Evolutionary conservation across 2,888 invertebrate genomes (phyloP).

Genomic region (Sipunculus nudus): DNA sequence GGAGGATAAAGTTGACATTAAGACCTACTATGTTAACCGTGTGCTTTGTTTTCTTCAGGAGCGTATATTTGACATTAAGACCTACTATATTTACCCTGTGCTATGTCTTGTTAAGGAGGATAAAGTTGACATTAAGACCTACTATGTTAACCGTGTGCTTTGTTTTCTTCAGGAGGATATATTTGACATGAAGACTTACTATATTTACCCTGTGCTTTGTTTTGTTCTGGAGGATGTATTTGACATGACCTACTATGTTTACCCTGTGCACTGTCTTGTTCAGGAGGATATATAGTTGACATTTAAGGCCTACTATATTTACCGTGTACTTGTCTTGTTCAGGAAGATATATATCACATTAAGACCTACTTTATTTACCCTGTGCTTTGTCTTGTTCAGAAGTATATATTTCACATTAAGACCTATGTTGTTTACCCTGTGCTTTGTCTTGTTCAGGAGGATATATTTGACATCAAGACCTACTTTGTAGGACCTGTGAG

Average conservation of each 20-base stretch:
- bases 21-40: too few species aligned
- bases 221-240: too few species aligned
- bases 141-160: too few species aligned
- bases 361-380: not conserved
- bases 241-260: too few species aligned
- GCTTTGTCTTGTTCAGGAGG: slow-evolving; percentile 48
- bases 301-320: slow-evolving; percentile 55
- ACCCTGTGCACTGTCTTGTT: too few species aligned
- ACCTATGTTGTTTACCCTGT: not conserved
- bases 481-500: slow-evolving; percentile 57
- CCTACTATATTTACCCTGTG: too few species aligned
- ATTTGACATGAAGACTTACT: slow-evolving; percentile 52
- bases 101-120: too few species aligned
- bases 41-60: too few species aligned
- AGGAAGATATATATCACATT: not conserved
- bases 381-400: too few species aligned
- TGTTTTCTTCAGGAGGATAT: slow-evolving; percentile 56
- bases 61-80: too few species aligned
- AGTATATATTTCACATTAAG: not conserved
- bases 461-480: slow-evolving; percentile 53
- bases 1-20: too few species aligned
- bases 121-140: too few species aligned
- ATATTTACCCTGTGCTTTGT: slow-evolving; percentile 61
- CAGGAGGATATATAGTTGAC: slow-evolving; percentile 62
- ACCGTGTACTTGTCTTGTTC: slow-evolving; percentile 40